phyloP scores from a whole-genome alignment of 2,797 vertebrate genomes.

The Anguilla obscura region DNA sequence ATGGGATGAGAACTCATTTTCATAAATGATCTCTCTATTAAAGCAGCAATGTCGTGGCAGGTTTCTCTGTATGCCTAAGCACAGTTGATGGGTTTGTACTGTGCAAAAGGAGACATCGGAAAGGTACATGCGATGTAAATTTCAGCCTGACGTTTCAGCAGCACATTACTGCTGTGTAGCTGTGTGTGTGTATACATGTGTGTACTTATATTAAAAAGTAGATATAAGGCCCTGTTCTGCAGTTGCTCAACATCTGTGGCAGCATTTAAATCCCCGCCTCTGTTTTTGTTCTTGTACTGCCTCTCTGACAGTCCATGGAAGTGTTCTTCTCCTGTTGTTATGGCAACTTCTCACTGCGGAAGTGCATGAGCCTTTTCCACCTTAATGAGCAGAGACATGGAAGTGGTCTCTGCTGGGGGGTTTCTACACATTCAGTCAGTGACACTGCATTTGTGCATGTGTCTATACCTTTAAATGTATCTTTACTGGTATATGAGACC shows the following conservation, averaged over 20 bases:
- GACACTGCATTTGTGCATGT: neutral
- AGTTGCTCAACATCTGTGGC: neutral
- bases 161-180: neutral
- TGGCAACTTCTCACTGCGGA: slow-evolving; percentile 5
- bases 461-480: neutral
- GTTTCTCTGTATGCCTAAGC: neutral
- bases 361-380: neutral
- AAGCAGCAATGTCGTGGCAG: slow-evolving; percentile 29
- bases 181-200: neutral
- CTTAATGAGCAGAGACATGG: neutral
- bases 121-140: neutral
- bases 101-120: neutral
- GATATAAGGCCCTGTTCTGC: neutral
- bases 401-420: neutral
- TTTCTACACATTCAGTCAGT: neutral
- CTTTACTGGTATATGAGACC: too few species aligned
- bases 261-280: neutral
- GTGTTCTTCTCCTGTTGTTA: slow-evolving; percentile 13
- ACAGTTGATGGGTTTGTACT: neutral
- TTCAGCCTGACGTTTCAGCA: neutral
- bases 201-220: neutral
- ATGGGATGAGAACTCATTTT: slow-evolving; percentile 66
- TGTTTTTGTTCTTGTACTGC: neutral
- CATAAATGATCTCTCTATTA: slow-evolving; percentile 54
- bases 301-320: neutral